Evolutionary conservation across 2,888 invertebrate species (phyloP), one percentile per base, ranked within the genome.

Genomic region (Phorcus lineatus): DNA sequence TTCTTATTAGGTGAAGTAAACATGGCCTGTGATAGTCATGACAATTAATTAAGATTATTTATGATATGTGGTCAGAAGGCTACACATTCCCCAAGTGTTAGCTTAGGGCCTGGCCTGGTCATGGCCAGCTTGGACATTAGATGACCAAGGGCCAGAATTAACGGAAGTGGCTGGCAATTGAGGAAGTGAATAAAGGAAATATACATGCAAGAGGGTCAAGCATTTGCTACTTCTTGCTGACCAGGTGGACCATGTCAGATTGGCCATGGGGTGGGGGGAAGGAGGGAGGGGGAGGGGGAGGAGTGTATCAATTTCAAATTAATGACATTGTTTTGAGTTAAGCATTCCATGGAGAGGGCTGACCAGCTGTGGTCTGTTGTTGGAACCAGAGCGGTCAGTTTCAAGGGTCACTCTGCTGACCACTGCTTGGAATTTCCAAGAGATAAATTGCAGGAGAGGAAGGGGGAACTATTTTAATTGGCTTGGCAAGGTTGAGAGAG

Each of bases 291-390:
- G 47, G 47, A 47, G 47, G 47, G 52, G 47, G n/a, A 22, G 28
- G 77, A 19, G 74, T 70, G 81, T 81, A 83, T 84, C 81, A 74
- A 79, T 84, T 84, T 83, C 84, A 80, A 81, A 82, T 83, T 84
- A 84, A 84, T 82, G 83, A 81, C 83, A 81, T 81, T 81, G 77
- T 83, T 83, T 79, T 57, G 57, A 77, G 77, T 57, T 66, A 57
- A 66, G 57, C 77, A 66, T 77, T 66, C 77, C 53, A 40, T 53
- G 24, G 76, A 36, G 28, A 40, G 70, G 24, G 7, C n/a, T 31
- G 54, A 54, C 54, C 76, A 76, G 76, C 76, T 76, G 76, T 54
- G 76, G 31, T 54, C 55, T 31, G 54, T 76, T 53, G 53, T 54
- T n/a, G 28, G 55, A 28, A 36, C 28, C 28, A 24, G 36, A 31